Evolutionary conservation across 2,888 invertebrate genomes (phyloP).

Genomic region (Melikaiella ostensackeni): DNA sequence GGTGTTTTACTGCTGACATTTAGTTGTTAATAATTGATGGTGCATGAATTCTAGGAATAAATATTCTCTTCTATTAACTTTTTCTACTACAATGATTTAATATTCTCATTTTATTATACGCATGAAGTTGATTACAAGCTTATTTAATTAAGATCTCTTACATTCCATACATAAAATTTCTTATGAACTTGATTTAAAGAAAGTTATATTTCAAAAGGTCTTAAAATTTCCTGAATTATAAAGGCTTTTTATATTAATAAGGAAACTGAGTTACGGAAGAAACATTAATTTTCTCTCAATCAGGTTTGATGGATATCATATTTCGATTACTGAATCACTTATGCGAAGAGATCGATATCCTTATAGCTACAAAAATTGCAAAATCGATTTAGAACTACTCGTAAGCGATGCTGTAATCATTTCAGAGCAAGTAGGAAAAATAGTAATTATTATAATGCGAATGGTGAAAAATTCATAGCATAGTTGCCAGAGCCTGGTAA

Average conservation of each 20-base stretch:
- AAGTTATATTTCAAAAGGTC: neutral
- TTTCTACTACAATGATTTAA: neutral
- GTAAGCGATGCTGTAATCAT: conserved; percentile 3
- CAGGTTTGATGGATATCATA: neutral
- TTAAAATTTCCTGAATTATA: neutral
- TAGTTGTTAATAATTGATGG: neutral
- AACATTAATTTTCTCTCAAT: neutral
- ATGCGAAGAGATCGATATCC: neutral
- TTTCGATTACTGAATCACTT: conserved; percentile 5
- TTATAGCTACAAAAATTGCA: conserved; percentile 36
- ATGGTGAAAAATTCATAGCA: conserved; percentile 26
- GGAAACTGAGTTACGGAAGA: neutral
- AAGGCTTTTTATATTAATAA: neutral
- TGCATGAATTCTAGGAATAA: neutral
- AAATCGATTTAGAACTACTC: conserved; percentile 38
- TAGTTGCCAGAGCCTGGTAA: conserved; percentile 12
- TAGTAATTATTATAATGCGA: conserved; percentile 17
- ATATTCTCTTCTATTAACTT: neutral
- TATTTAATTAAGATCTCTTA: neutral
- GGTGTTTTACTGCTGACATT: neutral
- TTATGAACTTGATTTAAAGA: too few relatives aligned
- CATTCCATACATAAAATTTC: neutral
- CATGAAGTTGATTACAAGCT: neutral
- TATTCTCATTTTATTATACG: neutral
- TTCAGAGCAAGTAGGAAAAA: conserved; percentile 4